Evolutionary conservation across 2,113 vertebrate genomes (phyloP), one percentile per base, ranked within the genome.

Genomic region (Sprattus sprattus): DNA sequence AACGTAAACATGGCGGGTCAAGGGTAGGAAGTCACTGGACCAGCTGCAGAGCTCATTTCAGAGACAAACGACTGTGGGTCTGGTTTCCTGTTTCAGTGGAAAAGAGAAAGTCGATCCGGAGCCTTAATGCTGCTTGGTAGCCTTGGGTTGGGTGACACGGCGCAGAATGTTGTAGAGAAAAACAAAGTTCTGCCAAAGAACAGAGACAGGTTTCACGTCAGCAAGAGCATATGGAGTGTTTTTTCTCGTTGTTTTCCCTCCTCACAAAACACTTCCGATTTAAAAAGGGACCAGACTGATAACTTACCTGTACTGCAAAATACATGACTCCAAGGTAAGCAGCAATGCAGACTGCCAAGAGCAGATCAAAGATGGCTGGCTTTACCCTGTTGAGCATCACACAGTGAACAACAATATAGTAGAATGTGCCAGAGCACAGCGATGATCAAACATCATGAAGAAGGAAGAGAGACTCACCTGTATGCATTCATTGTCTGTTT

Each of bases 401-500:
- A 83, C n/a, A 78, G 32, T 32, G 16, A 16, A 6, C 78, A 20
- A 15, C 2, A 67, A 7, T 13, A 18, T 32, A 18, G 57, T 54
- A 46, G 15, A 64, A 47, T 6, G 25, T 13, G 46, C 20, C 1
- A 28, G 18, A 81, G 18, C 49, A 25, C 20, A 50, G 28, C 28
- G n/a, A 71, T 28, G 8, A 32, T 71, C 13, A 78, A 32, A 32
- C 9, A 39, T 4, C 10, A 28, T 32, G 1, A 28, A 13, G 32
- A 71, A 71, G 0, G 11, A 28, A 28, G 9, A 15, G 13, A 60
- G 32, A 45, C 86, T 84, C 92, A 99, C 98, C 97, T 97, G 94
- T 99, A 99, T 0, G 98, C 98, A 0, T 99, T 99, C 98, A 99
- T 99, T 6, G 97, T 97, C 93, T 99, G 98, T 90, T 99, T 99